Percentiles rank a stretch among this genome's conserved stretches.
These are phyloP conservation scores for Daboia siamensis DNA, from an alignment of 2,113 vertebrate species.

Conservation along the genomic window DNA sequence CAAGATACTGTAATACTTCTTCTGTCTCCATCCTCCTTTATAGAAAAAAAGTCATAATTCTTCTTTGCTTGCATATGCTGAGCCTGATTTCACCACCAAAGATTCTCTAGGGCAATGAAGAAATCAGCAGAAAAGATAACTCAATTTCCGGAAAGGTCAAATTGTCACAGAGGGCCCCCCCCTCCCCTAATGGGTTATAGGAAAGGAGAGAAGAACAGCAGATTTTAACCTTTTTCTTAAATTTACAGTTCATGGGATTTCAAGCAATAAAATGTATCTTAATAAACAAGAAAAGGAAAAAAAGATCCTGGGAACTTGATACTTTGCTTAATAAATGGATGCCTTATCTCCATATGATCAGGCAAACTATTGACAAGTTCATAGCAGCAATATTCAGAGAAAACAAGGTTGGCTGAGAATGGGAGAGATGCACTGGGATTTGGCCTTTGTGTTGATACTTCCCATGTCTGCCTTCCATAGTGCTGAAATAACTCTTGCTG, in stretches of 20 bases:
- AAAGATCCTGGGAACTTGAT: constrained; percentile 57
- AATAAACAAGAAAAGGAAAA: constrained; percentile 5
- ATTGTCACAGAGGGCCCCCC: constrained; percentile 17
- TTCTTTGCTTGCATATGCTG: constrained; percentile 35
- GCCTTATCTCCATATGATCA: not conserved
- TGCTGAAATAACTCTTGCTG: constrained; percentile 40
- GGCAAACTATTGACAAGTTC: constrained; percentile 13
- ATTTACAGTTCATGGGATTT: constrained; percentile 54
- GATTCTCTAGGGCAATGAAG: constrained; percentile 43
- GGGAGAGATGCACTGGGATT: constrained; percentile 13
- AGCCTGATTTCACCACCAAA: constrained; percentile 38
- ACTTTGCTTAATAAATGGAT: constrained; percentile 8
- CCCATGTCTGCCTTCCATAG: constrained; percentile 41
- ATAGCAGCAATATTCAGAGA: not conserved
- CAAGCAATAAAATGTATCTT: constrained; percentile 45
- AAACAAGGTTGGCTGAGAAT: constrained; percentile 26
- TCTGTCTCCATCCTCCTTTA: constrained; percentile 13
- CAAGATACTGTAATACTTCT: not conserved
- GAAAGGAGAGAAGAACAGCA: constrained; percentile 27
- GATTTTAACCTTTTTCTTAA: constrained; percentile 48
- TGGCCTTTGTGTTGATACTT: constrained; percentile 37
- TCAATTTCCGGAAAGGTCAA: constrained; percentile 63
- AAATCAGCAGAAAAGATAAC: constrained; percentile 38
- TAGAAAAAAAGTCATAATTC: constrained; percentile 38
- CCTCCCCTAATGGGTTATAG: constrained; percentile 46